Base-by-base conservation (phyloP, 1,140 invertebrate species). In the Dendrolimus punctatus region DNA sequence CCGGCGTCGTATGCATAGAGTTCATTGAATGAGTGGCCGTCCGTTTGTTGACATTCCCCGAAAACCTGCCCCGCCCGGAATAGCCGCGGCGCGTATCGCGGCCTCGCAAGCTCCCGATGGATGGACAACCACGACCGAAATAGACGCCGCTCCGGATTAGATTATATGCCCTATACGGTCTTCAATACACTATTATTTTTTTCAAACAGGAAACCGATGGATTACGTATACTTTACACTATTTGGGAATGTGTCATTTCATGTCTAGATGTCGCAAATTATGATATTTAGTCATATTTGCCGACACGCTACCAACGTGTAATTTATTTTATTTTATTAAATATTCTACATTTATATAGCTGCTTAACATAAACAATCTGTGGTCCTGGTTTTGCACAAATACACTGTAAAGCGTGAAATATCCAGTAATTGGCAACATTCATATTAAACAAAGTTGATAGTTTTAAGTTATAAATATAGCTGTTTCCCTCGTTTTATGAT, bases 21-120 rank as follows among this genome's bases (percentile, higher is more conserved):
- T 81, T 84, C 80, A 84, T 76, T 84, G 78, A 80, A 84, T 84
- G 78, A 80, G 66, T 73, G 71, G 52, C 71, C 68, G 77, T 77
- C 66, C 70, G 79, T 80, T 80, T 84, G 80, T 84, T 84, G 80
- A 84, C 80, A 84, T 84, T 84, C 79, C 78, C 80, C 80, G 78
- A 84, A 84, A 84, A 84, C 79, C 77, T 81, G 80, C 77, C 76
- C 67, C 64, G 78, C 78, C 69, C 73, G 73, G 73, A 84, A 84
- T 82, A 82, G 71, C 77, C 59, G 3, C 23, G 23, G 23, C 23
- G 67, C 65, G 69, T 76, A 79, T 73, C 77, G 72, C 73, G 47
- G 69, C 74, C 77, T 73, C 77, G 72, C 73, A 47, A 64, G 66
- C 74, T 77, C 78, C 80, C 76, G 69, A 80, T 80, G 73, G 70